Percentiles rank a stretch among this genome's conserved stretches.
These are phyloP conservation scores for Heteractis magnifica DNA, from an alignment of 92 coral and sea anemone species.

Conservation along the genomic window DNA sequence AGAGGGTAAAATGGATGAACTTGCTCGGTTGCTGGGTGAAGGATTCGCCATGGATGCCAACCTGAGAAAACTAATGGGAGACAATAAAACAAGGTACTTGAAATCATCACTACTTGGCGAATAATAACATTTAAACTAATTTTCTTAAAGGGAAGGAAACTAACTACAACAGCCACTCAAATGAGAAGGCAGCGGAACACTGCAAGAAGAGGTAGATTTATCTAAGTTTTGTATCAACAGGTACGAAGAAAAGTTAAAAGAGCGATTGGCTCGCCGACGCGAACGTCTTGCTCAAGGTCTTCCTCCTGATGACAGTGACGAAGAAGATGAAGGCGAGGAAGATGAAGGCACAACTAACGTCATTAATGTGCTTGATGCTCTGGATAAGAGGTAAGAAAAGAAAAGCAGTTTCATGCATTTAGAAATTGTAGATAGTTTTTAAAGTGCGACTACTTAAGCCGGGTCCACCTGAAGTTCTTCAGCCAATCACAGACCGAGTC, in stretches of 20 bases:
- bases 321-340: conserved; percentile 54
- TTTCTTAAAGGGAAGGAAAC: too few species aligned
- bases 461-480: too few species aligned
- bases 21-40: conserved; percentile 80
- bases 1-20: conserved; percentile 89
- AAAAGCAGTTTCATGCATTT: too few species aligned
- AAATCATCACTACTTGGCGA: too few species aligned
- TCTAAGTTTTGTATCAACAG: conserved; percentile 21
- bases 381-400: conserved; percentile 70
- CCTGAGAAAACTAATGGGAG: conserved; percentile 88
- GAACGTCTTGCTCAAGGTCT: conserved; percentile 94
- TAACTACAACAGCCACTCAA: too few species aligned
- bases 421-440: not conserved
- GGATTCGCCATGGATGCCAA: conserved; percentile 95
- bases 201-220: not conserved
- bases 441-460: too few species aligned
- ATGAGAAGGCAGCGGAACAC: not conserved
- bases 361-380: conserved; percentile 65
- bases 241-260: conserved; percentile 88
- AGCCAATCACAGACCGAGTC: not conserved
- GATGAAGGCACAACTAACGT: conserved; percentile 59
- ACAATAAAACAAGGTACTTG: conserved; percentile 83
- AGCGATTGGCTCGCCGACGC: conserved; percentile 83
- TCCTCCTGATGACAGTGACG: conserved; percentile 86
- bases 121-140: too few species aligned